Percentiles rank a stretch among this genome's conserved stretches.
Evolutionary conservation across 2,797 vertebrate genomes (phyloP).

Genomic region (Amblyraja radiata): DNA sequence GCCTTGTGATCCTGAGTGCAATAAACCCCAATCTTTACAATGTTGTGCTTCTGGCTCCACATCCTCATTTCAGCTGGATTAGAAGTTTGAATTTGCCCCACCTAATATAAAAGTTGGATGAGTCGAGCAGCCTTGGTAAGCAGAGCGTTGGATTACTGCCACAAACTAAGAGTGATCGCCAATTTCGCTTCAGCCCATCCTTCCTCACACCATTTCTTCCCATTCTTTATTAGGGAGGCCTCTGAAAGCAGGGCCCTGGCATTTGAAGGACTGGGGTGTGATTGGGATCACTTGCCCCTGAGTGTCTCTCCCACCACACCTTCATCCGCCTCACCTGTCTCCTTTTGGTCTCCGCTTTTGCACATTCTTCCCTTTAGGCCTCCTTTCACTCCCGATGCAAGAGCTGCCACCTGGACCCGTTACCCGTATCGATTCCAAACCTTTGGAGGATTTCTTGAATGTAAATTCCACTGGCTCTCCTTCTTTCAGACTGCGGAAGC

Average conservation of each 20-base stretch:
- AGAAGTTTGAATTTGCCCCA: background rate
- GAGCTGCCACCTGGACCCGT: conserved; percentile 80
- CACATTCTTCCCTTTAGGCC: conserved; percentile 85
- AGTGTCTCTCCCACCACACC: rapidly evolving
- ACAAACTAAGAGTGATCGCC: background rate
- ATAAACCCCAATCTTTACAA: background rate
- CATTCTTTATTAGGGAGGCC: background rate
- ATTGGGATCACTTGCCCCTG: rapidly evolving
- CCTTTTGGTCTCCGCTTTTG: conserved; percentile 88
- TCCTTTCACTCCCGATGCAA: conserved; percentile 85
- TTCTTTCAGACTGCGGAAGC: conserved; percentile 94
- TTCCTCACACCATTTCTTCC: background rate
- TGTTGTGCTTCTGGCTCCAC: background rate
- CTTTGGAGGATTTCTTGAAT: conserved; percentile 92
- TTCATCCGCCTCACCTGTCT: conserved; percentile 66
- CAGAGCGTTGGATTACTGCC: background rate
- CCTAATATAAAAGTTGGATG: too few species aligned
- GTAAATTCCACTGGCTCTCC: conserved; percentile 87
- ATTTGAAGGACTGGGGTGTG: background rate
- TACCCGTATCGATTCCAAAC: conserved; percentile 83
- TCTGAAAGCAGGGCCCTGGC: background rate
- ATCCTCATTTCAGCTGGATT: background rate
- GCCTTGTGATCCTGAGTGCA: too few species aligned
- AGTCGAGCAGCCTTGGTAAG: background rate
- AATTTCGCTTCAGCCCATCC: background rate